Percentiles rank a stretch among this genome's conserved stretches.
Conservation (phyloP, 2,888 invertebrate genomes). For the Clunio marinus region DNA sequence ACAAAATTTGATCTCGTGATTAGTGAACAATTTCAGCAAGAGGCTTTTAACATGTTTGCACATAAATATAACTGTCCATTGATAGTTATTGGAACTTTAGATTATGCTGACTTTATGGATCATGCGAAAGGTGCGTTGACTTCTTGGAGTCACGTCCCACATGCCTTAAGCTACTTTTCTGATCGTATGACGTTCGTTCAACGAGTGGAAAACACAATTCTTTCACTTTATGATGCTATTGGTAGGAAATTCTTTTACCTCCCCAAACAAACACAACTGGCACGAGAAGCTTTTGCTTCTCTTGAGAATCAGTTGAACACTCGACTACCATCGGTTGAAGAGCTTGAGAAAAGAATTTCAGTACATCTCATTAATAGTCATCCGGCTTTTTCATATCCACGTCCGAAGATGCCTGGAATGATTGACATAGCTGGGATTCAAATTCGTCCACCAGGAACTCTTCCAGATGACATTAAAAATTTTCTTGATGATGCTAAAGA, state of each 20-base stretch:
- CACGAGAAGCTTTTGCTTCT: slow-evolving; percentile 40
- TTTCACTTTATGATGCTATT: slow-evolving; percentile 47
- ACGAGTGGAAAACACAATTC: slow-evolving; percentile 54
- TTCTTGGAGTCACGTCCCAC: slow-evolving; percentile 54
- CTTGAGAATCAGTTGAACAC: slow-evolving; percentile 42
- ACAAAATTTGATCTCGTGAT: slow-evolving; percentile 51
- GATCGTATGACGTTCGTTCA: slow-evolving; percentile 55
- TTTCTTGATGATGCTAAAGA: slow-evolving; percentile 51
- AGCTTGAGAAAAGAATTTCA: slow-evolving; percentile 53
- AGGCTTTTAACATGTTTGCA: slow-evolving; percentile 52
- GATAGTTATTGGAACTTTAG: slow-evolving; percentile 50
- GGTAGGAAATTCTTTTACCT: slow-evolving; percentile 46
- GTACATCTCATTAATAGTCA: slow-evolving; percentile 55
- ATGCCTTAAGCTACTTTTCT: slow-evolving; percentile 50
- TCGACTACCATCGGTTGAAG: slow-evolving; percentile 49
- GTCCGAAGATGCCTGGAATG: slow-evolving; percentile 49
- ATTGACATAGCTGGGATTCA: slow-evolving; percentile 50
- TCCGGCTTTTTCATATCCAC: slow-evolving; percentile 51
- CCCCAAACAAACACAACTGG: slow-evolving; percentile 48
- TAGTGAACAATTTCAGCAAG: slow-evolving; percentile 52
- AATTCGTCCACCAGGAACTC: slow-evolving; percentile 45
- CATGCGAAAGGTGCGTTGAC: slow-evolving; percentile 52
- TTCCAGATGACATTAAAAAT: slow-evolving; percentile 46
- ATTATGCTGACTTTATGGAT: slow-evolving; percentile 52
- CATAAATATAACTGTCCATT: slow-evolving; percentile 51